These are phyloP conservation scores for Willowsia nigromaculata DNA, from an alignment of 2,888 invertebrate genomes.

Conservation along the genomic window DNA sequence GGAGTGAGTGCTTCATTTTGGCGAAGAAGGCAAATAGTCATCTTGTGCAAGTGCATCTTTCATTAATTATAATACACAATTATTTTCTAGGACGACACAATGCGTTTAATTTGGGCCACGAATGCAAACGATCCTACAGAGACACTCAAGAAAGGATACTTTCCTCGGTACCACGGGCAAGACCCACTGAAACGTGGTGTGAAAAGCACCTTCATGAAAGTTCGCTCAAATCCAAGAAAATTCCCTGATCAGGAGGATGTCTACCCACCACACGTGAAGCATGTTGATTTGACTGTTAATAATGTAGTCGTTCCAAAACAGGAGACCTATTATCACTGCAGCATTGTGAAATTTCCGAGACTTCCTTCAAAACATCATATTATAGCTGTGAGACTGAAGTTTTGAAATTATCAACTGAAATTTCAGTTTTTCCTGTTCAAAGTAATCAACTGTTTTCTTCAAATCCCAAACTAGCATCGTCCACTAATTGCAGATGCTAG, in stretches of 20 bases:
- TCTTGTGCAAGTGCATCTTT: too few relatives aligned
- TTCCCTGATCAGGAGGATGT: constrained; percentile 59
- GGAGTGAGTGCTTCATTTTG: constrained; percentile 36
- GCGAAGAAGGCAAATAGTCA: too few relatives aligned
- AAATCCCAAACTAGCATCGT: constrained; percentile 80
- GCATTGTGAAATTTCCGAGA: constrained; percentile 89
- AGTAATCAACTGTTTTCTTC: too few relatives aligned
- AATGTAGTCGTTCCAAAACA: constrained; percentile 51
- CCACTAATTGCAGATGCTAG: constrained; percentile 82
- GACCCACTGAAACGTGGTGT: constrained; percentile 85
- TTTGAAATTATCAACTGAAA: too few relatives aligned
- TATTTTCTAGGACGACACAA: constrained; percentile 83
- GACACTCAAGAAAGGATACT: constrained; percentile 80
- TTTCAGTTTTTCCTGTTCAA: too few relatives aligned
- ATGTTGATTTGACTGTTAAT: constrained; percentile 41
- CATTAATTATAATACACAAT: neutral
- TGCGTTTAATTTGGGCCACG: constrained; percentile 89
- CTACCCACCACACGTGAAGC: constrained; percentile 44
- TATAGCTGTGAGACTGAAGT: constrained; percentile 83
- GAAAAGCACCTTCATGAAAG: constrained; percentile 84
- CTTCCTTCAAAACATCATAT: constrained; percentile 88
- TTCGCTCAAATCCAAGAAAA: constrained; percentile 38
- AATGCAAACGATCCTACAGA: constrained; percentile 50
- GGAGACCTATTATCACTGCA: constrained; percentile 93
- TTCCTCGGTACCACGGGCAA: constrained; percentile 79